Evolutionary conservation across 2,797 vertebrate genomes (phyloP), one percentile per base, ranked within the genome.

Genomic region (Leptodactylus fallax): DNA sequence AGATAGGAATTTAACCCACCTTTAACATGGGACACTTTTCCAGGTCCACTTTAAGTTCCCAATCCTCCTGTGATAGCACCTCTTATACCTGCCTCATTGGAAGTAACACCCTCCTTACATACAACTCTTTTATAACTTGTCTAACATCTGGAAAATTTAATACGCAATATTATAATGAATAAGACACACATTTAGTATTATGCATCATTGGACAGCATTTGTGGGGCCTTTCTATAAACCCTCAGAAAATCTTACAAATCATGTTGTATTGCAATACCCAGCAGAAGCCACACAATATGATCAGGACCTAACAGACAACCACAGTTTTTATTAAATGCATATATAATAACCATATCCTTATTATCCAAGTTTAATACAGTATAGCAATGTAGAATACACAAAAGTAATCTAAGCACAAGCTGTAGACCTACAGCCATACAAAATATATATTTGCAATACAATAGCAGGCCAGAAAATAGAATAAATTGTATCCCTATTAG

Each of bases 401-500:
- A 17, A 80, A 80, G 55, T 21, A 63, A 65, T 27, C 2, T 36
- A 36, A 36, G 36, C 36, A 36, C 12, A 61, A 36, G 17, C 16
- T 19, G 47, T 7, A 72, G 11, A 45, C 10, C 36, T 61, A 23
- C 21, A 25, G 21, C 61, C 60, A 19, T 82, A 36, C 14, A 51
- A 11, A 56, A 76, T 47, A 47, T 74, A 47, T 61, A 58, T 72
- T 56, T 71, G 14, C n/a, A 74, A 56, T 21, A 55, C 27, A 14
- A 1, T 21, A 65, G 74, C 9, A 87, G 83, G 72, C n/a, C 74
- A 79, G 81, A 51, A 83, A 87, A 87, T 49, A 69, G 81, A 56
- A 88, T 55, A 55, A 49, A 53, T 51, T 82, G 78, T 63, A 77
- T 89, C 53, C 58, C 83, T 81, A 49, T 77, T 25, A 85, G 83